Base-by-base conservation (phyloP, 2,888 invertebrate genomes). In the Cosmopolites sordidus region DNA sequence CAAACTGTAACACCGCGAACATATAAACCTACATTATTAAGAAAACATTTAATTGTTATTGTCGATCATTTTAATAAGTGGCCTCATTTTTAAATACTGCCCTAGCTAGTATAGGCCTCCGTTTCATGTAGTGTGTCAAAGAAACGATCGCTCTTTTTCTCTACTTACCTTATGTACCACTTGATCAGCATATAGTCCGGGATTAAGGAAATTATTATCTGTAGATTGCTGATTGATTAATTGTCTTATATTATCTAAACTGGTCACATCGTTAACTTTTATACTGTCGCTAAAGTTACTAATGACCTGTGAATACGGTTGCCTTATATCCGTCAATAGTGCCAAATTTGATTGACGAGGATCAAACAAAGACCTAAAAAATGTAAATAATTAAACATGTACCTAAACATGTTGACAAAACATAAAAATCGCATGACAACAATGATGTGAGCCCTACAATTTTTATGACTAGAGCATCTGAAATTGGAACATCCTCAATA, bases 331-430 rank as follows among this genome's bases (percentile, higher is more conserved):
- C 8, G 4, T 8, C 22, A 22, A 22, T 6, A 86, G 69, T 0
- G 84, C 86, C 43, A 91, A 79, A 71, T 89, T 87, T 0, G 87
- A 83, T 45, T 73, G 67, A 0, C 60, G 60, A 0, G 80, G 78
- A 53, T 76, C 69, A 66, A 92, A 91, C 54, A 91, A 73, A 0
- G 83, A 77, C 1, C 69, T 67, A 39, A 11, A 54, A 51, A 3
- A 42, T 1, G 14, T 17, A 22, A 22, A 22, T n/a, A n/a, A n/a
- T n/a, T n/a, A n/a, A n/a, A n/a, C n/a, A n/a, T n/a, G n/a, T n/a
- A n/a, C n/a, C n/a, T n/a, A n/a, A n/a, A n/a, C n/a, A n/a, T n/a
- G n/a, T 43, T 40, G 16, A 40, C 29, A 15, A 27, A 3, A 44
- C n/a, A 17, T 47, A 46, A 4, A 17, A 46, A 40, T 50, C 14